phyloP scores from a whole-genome alignment of 2,797 vertebrate species.

The Danio albolineatus region DNA sequence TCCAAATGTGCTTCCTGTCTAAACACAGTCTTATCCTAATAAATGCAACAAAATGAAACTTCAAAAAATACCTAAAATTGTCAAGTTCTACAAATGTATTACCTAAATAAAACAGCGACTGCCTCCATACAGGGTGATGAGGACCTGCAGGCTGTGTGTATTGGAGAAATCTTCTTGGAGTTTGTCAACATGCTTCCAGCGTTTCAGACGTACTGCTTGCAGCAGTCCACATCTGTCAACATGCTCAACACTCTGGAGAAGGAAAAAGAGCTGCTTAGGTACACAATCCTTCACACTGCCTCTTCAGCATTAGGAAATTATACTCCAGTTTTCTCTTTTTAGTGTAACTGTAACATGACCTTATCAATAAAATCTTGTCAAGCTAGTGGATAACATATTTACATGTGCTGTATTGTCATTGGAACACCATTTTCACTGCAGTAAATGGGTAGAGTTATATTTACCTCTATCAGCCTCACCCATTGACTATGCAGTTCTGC shows the following conservation, averaged over 20 bases:
- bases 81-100: neutral
- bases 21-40: too few relatives aligned
- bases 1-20: too few relatives aligned
- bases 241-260: conserved; percentile 92
- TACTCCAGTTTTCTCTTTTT: too few relatives aligned
- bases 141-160: conserved; percentile 89
- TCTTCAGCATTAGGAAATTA: neutral
- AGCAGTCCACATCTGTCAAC: conserved; percentile 90
- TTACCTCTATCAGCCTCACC: too few relatives aligned
- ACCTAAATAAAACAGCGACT: neutral
- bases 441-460: too few relatives aligned
- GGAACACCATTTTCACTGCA: neutral
- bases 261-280: conserved; percentile 94
- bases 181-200: conserved; percentile 94
- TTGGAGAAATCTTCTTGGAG: conserved; percentile 92
- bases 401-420: neutral
- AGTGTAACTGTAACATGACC: neutral
- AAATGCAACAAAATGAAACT: too few relatives aligned
- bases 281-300: conserved; percentile 50
- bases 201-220: conserved; percentile 95
- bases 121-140: conserved; percentile 82
- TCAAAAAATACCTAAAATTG: too few relatives aligned
- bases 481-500: too few relatives aligned
- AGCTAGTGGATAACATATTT: neutral
- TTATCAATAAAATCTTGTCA: neutral